Evolutionary conservation across 2,797 vertebrate genomes (phyloP).

Genomic region (Malacoctenus gilli): DNA sequence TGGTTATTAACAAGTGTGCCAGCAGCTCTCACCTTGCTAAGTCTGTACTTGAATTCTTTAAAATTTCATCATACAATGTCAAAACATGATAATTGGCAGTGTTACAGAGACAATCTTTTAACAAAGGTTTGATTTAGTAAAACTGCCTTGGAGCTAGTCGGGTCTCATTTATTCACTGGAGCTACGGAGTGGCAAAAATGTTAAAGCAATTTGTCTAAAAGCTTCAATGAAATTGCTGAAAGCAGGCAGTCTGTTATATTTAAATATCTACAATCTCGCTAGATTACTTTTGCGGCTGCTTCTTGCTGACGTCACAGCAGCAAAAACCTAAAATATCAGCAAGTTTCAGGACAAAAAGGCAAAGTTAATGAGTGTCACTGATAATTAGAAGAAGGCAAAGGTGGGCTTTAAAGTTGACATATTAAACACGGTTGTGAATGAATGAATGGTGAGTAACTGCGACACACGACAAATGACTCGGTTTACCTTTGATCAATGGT

Average conservation of each 20-base stretch:
- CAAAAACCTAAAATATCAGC: too few species aligned
- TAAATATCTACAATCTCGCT: too few species aligned
- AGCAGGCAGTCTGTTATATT: too few species aligned
- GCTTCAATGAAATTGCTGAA: background rate
- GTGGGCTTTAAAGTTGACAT: too few species aligned
- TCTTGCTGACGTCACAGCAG: too few species aligned
- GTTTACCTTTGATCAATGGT: constrained; percentile 27
- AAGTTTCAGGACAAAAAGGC: too few species aligned
- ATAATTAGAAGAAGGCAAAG: too few species aligned
- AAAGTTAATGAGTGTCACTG: too few species aligned
- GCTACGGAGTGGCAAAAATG: background rate
- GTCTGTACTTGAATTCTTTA: constrained; percentile 47
- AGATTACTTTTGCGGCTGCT: too few species aligned
- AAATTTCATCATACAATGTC: constrained; percentile 50
- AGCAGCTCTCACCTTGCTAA: constrained; percentile 36
- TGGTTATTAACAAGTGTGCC: constrained; percentile 55
- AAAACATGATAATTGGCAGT: constrained; percentile 57
- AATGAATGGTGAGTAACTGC: too few species aligned
- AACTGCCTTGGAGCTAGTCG: constrained; percentile 20
- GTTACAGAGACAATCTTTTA: constrained; percentile 41
- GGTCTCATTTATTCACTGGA: constrained; percentile 14
- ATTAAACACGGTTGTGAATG: too few species aligned
- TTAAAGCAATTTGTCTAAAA: background rate
- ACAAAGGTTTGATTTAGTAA: constrained; percentile 55
- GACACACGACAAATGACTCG: too few species aligned